These are phyloP conservation scores for Chiloscyllium punctatum DNA, from an alignment of 2,797 vertebrate species.

Conservation along the genomic window DNA sequence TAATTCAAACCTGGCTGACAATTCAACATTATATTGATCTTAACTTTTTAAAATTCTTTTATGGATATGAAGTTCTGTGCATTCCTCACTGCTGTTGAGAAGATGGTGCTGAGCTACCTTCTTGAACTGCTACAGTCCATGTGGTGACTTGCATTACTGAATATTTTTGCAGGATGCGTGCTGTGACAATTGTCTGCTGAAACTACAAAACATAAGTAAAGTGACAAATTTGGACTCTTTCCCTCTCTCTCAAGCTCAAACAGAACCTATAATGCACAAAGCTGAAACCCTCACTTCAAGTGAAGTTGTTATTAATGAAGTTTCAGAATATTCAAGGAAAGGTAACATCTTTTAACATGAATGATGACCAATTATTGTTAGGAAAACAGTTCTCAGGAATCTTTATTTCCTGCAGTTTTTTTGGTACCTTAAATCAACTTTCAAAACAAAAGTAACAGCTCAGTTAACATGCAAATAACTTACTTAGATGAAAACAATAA, in stretches of 20 bases:
- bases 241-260: background rate
- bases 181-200: background rate
- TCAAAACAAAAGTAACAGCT: background rate
- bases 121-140: background rate
- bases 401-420: background rate
- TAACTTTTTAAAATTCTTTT: background rate
- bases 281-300: background rate
- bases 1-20: background rate
- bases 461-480: background rate
- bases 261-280: background rate
- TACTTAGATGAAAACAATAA: background rate
- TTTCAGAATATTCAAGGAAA: background rate
- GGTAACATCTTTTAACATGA: background rate
- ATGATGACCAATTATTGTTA: background rate
- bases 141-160: background rate
- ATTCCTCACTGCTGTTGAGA: background rate
- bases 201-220: too few relatives aligned
- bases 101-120: background rate
- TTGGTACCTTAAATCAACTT: background rate
- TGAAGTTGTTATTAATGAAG: background rate
- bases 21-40: background rate
- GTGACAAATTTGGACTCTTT: background rate
- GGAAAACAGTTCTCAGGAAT: background rate
- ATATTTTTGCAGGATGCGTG: background rate
- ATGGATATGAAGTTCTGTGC: background rate